These are phyloP conservation scores for Morone saxatilis DNA, from an alignment of 2,113 vertebrate genomes.

Conservation along the genomic window DNA sequence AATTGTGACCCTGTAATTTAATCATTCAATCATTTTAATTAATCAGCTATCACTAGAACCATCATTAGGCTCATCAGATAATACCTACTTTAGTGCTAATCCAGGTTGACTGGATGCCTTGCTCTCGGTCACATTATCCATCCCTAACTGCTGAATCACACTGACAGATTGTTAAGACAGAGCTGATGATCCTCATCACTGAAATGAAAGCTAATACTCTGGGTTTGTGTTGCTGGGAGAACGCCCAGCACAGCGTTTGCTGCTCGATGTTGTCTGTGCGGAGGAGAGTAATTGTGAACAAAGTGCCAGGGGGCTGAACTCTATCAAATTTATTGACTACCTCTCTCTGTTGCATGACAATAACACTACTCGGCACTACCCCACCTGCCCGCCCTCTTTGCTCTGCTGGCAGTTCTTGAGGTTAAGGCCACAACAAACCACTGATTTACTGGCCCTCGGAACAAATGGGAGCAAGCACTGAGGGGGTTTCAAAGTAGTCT, in stretches of 20 bases:
- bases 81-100: constrained; percentile 39
- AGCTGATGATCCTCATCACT: constrained; percentile 17
- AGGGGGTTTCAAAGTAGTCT: constrained; percentile 68
- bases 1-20: constrained; percentile 53
- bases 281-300: constrained; percentile 65
- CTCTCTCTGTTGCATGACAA: constrained; percentile 67
- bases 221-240: constrained; percentile 16
- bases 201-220: constrained; percentile 31
- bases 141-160: constrained; percentile 35
- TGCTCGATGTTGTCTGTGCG: constrained; percentile 19
- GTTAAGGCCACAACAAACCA: constrained; percentile 74
- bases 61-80: constrained; percentile 54
- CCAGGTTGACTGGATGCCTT: constrained; percentile 42
- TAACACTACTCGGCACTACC: constrained; percentile 45
- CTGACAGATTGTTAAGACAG: constrained; percentile 12
- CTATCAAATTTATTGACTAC: constrained; percentile 75
- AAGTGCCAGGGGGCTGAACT: constrained; percentile 67
- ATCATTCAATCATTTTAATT: constrained; percentile 65
- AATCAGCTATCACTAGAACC: constrained; percentile 43
- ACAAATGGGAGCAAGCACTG: constrained; percentile 72
- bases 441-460: constrained; percentile 73
- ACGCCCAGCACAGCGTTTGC: background rate
- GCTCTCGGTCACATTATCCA: constrained; percentile 41
- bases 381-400: constrained; percentile 62
- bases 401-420: constrained; percentile 69